These are phyloP conservation scores for Metalampra italica DNA, from an alignment of 2,888 invertebrate genomes.

Conservation along the genomic window DNA sequence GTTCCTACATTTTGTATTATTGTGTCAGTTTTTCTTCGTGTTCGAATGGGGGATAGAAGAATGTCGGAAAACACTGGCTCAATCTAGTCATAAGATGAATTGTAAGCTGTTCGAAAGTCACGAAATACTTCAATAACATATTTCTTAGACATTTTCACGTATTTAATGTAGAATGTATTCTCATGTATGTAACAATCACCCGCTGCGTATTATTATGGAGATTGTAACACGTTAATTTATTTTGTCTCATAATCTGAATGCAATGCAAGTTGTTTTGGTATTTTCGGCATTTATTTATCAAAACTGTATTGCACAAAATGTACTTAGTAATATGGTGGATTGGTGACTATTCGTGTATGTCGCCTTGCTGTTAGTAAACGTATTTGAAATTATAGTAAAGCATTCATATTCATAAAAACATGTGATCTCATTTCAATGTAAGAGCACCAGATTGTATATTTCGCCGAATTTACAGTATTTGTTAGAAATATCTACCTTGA, in stretches of 20 bases:
- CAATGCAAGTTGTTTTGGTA: conserved; percentile 53
- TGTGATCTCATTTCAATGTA: conserved; percentile 69
- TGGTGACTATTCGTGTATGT: conserved; percentile 44
- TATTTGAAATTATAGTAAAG: conserved; percentile 45
- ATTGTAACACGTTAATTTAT: conserved; percentile 50
- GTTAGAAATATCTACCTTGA: conserved; percentile 34
- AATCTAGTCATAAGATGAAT: conserved; percentile 79
- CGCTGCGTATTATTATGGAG: conserved; percentile 39
- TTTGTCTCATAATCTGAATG: conserved; percentile 42
- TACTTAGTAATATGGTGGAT: conserved; percentile 64
- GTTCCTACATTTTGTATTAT: conserved; percentile 73
- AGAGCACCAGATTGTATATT: conserved; percentile 43
- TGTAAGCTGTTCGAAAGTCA: conserved; percentile 66
- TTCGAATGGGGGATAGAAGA: conserved; percentile 39
- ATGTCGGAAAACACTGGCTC: conserved; percentile 69
- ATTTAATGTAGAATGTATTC: conserved; percentile 51
- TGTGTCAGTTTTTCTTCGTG: conserved; percentile 67
- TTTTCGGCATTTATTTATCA: conserved; percentile 64
- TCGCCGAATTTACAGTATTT: conserved; percentile 41
- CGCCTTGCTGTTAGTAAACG: conserved; percentile 41
- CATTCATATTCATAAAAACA: conserved; percentile 56
- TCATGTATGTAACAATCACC: conserved; percentile 46
- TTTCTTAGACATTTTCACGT: conserved; percentile 62
- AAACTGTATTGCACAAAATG: conserved; percentile 68
- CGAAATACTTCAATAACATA: conserved; percentile 46